Conservation (phyloP, 1,140 invertebrate species). For the Leptopilina boulardi region DNA sequence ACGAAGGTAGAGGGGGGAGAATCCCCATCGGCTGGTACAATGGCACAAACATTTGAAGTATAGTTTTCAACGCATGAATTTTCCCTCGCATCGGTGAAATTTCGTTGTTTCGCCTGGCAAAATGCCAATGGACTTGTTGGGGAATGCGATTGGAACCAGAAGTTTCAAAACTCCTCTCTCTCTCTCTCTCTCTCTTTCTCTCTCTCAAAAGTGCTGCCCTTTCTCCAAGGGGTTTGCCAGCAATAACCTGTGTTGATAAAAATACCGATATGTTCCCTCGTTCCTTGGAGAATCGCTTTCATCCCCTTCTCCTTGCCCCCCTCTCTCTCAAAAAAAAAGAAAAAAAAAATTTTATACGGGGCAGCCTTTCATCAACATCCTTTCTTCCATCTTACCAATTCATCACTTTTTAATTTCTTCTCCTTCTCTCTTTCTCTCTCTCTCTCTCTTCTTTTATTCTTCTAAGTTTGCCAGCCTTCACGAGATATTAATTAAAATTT, state of each 20-base stretch:
- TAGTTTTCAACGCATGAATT: slow-evolving; percentile 33
- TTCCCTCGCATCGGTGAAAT: slow-evolving; percentile 44
- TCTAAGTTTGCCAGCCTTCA: slow-evolving; percentile 17
- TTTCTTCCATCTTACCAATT: neutral
- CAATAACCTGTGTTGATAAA: slow-evolving; percentile 40
- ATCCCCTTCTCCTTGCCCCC: neutral
- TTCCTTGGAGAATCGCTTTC: slow-evolving; percentile 9
- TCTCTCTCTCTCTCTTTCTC: neutral
- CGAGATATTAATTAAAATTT: slow-evolving; percentile 69
- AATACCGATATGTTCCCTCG: slow-evolving; percentile 40
- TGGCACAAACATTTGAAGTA: slow-evolving; percentile 43
- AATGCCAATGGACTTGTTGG: slow-evolving; percentile 41
- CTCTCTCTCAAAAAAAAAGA: neutral
- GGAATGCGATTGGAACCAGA: slow-evolving; percentile 30
- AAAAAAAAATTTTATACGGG: neutral
- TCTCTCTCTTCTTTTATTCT: neutral
- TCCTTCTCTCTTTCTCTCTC: neutral
- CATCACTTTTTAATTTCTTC: slow-evolving; percentile 38
- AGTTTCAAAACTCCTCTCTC: neutral
- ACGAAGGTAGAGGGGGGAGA: neutral
- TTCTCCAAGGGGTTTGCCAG: neutral
- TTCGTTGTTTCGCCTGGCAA: slow-evolving; percentile 50
- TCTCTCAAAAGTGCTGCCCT: neutral
- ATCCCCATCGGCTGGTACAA: slow-evolving; percentile 43
- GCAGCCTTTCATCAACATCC: neutral